Base-by-base conservation (phyloP, 23 tunicate species). In the Halocynthia roretzi region DNA sequence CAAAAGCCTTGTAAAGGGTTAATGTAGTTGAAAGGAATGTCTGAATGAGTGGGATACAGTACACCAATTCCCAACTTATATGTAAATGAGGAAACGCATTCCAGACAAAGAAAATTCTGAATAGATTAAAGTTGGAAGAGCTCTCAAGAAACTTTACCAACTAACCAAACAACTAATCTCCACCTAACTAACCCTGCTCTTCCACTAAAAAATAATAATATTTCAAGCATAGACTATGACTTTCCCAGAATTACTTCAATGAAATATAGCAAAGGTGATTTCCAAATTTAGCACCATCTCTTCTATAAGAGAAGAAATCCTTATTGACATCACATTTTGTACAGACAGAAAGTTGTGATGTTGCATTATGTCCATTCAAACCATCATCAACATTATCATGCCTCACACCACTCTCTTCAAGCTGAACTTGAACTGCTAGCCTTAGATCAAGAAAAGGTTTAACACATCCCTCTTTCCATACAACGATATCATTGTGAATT, bases 231-330 rank as follows among this genome's bases (percentile, higher is more conserved):
- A 31, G 44, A 31, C 44, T 4, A 31, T 31, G 44, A 31, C 1
- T 31, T 31, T 31, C 2, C 44, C 44, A 31, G 44, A 31, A 31
- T 31, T 54, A 10, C 49, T 62, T 81, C 68, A 88, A 10, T n/a
- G 81, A 86, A 80, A 89, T 80, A 65, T 80, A 89, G 6, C 82
- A 88, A 76, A 89, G 80, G 70, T 84, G 88, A 60, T 89, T 89
- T 52, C 96, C 96, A 75, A 89, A 89, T 88, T 79, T 83, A n/a
- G 83, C 60, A 56, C 96, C 96, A 83, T 79, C 83, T 63, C 88
- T 58, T 21, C 96, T 54, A 51, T 54, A 89, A 52, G 96, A 89
- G 62, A 89, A 89, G 54, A 83, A 83, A 7, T 80, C 44, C 18
- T 83, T 56, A 10, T 75, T 80, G 8, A 85, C 88, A 67, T 89